Evolutionary conservation across 2,888 invertebrate species (phyloP), one percentile per base, ranked within the genome.

Genomic region (Silvanus unidentatus): DNA sequence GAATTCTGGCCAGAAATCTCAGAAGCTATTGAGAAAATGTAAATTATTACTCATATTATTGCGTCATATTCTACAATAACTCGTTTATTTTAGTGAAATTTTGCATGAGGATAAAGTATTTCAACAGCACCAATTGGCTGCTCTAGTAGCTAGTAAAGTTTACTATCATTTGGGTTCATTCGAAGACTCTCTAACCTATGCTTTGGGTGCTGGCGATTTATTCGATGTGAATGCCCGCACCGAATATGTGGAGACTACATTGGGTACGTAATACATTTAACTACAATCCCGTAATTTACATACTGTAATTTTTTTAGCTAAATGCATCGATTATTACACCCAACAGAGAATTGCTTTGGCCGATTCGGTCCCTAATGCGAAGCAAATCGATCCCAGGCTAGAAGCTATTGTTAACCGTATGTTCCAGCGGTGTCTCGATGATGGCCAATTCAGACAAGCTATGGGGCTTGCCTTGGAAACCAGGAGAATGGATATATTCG

Each of bases 1-100:
- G 91, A 94, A 69, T 98, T 98, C 75, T 98, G 97, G 97, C 93
- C 97, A 6, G 97, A 98, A 76, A 97, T 98, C 60, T 95, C 96
- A 0, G 97, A 98, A 73, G 91, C 95, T 10, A 93, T 98, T 59
- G 91, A 91, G 64, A 97, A 95, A 75, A 96, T 98, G 84, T 84
- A 74, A 72, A 76, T 14, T 11, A 39, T 36, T 10, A 28, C 22
- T 12, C n/a, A 41, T 3, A 15, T 12, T 16, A 14, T 40, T 38
- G n/a, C 12, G 15, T 44, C n/a, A n/a, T 22, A 22, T 22, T 22
- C 22, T 16, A 22, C 40, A 32, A 27, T 36, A 15, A n/a, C 4
- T 15, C 22, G 43, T 10, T 41, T 39, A 32, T 63, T 71, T 40
- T 60, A 84, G 84, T 63, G 98, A 99, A 76, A 91, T 93, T 68